These are phyloP conservation scores for Yponomeuta evonymella DNA, from an alignment of 2,888 invertebrate species.

Conservation along the genomic window DNA sequence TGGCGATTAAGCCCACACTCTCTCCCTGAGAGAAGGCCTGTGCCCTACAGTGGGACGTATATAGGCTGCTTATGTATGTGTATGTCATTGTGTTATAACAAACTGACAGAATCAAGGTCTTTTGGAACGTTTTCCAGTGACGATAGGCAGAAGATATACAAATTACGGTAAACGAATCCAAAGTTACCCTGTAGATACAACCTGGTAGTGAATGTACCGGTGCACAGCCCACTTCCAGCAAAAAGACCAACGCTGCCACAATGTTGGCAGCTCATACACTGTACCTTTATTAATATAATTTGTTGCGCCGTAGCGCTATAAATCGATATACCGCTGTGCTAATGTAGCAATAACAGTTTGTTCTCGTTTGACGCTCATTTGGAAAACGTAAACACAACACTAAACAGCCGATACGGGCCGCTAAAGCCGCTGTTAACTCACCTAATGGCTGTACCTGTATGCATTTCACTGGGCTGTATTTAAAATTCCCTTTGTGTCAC, in stretches of 20 bases:
- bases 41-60: no score
- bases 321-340: constrained; percentile 55
- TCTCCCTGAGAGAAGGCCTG: no score
- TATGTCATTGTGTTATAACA: no score
- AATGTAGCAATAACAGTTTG: constrained; percentile 56
- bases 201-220: no score
- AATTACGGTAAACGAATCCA: no score
- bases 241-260: neutral
- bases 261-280: constrained; percentile 1
- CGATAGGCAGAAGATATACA: no score
- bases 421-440: constrained; percentile 45
- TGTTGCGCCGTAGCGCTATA: constrained; percentile 35
- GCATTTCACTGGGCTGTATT: constrained; percentile 36
- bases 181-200: no score
- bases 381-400: constrained; percentile 51
- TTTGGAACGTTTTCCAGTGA: no score
- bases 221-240: neutral
- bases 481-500: constrained; percentile 22
- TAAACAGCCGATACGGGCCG: constrained; percentile 51
- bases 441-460: constrained; percentile 25
- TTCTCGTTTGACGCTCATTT: constrained; percentile 56
- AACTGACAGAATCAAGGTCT: no score
- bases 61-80: no score
- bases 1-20: no score
- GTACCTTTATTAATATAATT: constrained; percentile 15